Conservation (phyloP, 2,888 invertebrate genomes). For the Camponotus fellah region DNA sequence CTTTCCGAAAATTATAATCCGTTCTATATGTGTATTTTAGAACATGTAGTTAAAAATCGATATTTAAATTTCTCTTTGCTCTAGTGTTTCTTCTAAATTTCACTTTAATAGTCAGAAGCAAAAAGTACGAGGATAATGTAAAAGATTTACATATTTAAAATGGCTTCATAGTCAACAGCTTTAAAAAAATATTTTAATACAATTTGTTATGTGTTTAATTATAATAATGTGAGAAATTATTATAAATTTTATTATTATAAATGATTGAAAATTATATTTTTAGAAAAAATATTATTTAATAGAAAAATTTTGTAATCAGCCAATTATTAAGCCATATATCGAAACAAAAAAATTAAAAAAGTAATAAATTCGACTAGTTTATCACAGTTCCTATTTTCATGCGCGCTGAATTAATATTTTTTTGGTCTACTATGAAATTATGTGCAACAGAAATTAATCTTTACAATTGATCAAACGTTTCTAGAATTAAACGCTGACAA, state of each 20-base stretch:
- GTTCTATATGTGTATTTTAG: not conserved
- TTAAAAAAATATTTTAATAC: not conserved
- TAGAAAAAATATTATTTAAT: not conserved
- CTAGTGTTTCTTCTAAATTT: not conserved
- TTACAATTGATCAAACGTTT: slow-evolving; percentile 63
- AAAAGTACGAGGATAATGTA: not conserved
- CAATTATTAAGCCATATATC: not conserved
- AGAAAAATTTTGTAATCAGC: not conserved
- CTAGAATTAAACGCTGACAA: slow-evolving; percentile 35
- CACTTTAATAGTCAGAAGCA: not conserved
- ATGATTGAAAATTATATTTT: too few species aligned
- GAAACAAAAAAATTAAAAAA: not conserved
- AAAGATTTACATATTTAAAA: not conserved
- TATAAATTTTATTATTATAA: too few species aligned
- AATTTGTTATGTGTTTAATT: not conserved
- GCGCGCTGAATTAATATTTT: slow-evolving; percentile 63
- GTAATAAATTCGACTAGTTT: slow-evolving; percentile 48
- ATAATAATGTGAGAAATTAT: too few species aligned
- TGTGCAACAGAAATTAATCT: slow-evolving; percentile 63
- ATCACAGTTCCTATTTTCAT: slow-evolving; percentile 51
- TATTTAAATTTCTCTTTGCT: not conserved
- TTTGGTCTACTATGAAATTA: slow-evolving; percentile 44
- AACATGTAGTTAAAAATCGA: not conserved
- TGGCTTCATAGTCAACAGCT: not conserved
- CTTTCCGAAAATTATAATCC: slow-evolving; percentile 45